Percentiles rank a stretch among this genome's conserved stretches.
These are phyloP conservation scores for Aphelinus certus DNA, from an alignment of 1,140 invertebrate genomes.

Conservation along the genomic window DNA sequence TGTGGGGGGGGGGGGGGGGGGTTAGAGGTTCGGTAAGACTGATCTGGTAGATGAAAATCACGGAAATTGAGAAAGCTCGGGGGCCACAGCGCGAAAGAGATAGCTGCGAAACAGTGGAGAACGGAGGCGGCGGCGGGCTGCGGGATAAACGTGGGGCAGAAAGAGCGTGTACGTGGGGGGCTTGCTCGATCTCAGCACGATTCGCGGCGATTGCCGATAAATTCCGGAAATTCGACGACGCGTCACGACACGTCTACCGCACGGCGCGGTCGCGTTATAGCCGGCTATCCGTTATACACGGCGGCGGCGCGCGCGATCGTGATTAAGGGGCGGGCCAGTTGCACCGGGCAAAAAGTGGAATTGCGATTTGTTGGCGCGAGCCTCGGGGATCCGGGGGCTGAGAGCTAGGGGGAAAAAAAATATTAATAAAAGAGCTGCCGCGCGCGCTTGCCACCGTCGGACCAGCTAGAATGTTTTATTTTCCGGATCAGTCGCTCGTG, in stretches of 20 bases:
- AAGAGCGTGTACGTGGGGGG: background rate
- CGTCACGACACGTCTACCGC: background rate
- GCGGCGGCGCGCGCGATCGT: background rate
- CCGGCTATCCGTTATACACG: background rate
- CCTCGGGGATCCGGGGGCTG: no score
- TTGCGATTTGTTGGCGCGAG: background rate
- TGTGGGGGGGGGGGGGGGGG: no score
- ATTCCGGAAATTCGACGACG: slow-evolving; percentile 4
- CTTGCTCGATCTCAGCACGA: background rate
- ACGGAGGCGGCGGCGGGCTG: no score
- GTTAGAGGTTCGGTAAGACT: no score
- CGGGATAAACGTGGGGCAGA: background rate
- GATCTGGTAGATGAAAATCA: no score
- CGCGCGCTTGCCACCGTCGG: background rate
- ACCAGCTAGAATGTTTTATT: slow-evolving; percentile 21
- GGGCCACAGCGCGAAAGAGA: no score
- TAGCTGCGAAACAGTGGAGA: no score
- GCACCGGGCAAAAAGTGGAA: background rate
- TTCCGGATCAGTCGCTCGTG: slow-evolving; percentile 33
- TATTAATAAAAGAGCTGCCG: slow-evolving; percentile 21
- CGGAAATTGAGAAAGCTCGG: no score
- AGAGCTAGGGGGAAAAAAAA: slow-evolving; percentile 1
- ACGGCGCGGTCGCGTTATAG: no score
- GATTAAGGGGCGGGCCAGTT: background rate
- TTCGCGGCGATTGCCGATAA: slow-evolving; percentile 5